Conservation (phyloP, 2,113 vertebrate genomes). For the Gallinago media region DNA sequence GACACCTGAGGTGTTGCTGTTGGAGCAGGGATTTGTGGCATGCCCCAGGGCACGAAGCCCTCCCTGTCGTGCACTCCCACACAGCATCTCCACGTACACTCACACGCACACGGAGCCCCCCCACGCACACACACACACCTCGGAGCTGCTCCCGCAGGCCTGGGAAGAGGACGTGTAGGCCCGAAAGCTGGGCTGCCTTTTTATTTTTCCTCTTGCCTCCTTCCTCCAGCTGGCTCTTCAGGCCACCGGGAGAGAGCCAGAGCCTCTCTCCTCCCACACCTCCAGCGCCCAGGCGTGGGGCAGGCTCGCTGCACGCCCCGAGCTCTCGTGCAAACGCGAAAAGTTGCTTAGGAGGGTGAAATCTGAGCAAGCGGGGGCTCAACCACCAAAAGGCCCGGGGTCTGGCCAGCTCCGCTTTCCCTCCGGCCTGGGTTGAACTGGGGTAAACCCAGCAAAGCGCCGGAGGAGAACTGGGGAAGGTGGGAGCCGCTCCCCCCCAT, state of each 20-base stretch:
- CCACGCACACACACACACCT: neutral
- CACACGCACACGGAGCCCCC: too few species aligned
- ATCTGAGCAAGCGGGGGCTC: neutral
- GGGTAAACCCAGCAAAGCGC: neutral
- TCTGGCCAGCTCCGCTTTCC: neutral
- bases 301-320: neutral
- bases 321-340: neutral
- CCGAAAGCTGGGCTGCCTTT: neutral
- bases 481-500: neutral
- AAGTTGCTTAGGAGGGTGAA: conserved; percentile 58
- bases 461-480: neutral
- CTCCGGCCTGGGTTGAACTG: neutral
- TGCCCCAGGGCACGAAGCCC: neutral
- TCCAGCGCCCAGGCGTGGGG: neutral
- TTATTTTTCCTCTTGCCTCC: neutral
- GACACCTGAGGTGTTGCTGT: neutral
- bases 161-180: conserved; percentile 29
- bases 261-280: conserved; percentile 38
- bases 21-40: neutral
- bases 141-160: neutral
- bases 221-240: conserved; percentile 37
- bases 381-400: neutral
- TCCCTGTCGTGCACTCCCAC: neutral
- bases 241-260: conserved; percentile 28
- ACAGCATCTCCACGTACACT: neutral